Conservation (phyloP, 2,888 invertebrate species). For the Gandaritis pyraliata region DNA sequence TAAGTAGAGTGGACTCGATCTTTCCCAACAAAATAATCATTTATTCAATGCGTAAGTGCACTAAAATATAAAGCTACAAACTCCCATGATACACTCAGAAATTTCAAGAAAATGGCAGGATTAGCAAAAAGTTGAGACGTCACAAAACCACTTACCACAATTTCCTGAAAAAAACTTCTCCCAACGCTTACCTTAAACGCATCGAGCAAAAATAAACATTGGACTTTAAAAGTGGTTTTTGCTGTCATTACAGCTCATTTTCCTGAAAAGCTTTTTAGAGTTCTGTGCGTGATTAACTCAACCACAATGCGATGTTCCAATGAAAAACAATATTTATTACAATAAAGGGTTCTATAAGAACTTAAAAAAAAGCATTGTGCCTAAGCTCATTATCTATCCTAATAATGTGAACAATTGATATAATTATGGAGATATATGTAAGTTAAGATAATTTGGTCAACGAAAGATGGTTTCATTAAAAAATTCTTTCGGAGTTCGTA, state of each 20-base stretch:
- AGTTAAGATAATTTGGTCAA: too few species aligned
- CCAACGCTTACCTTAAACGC: conserved; percentile 52
- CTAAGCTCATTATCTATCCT: too few species aligned
- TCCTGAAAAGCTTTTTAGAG: conserved; percentile 55
- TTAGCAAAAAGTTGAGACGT: conserved; percentile 31
- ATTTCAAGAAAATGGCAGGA: conserved; percentile 10
- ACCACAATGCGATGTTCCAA: not conserved
- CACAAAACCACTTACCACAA: conserved; percentile 43
- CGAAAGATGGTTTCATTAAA: too few species aligned
- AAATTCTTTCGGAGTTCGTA: too few species aligned
- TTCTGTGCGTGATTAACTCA: not conserved
- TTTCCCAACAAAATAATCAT: conserved; percentile 4
- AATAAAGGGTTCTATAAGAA: too few species aligned
- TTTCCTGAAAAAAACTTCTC: conserved; percentile 36
- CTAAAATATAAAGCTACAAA: conserved; percentile 1
- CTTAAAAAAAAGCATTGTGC: too few species aligned
- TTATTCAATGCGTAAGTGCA: conserved; percentile 3
- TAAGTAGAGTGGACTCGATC: not conserved
- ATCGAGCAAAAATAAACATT: conserved; percentile 64
- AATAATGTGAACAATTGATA: too few species aligned
- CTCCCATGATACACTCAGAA: conserved; percentile 6
- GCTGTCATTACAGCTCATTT: conserved; percentile 71
- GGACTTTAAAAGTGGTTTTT: conserved; percentile 68
- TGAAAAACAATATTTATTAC: too few species aligned
- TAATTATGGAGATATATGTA: too few species aligned